Base-by-base conservation (phyloP, 1,140 invertebrate genomes). In the Drosophila repleta region DNA sequence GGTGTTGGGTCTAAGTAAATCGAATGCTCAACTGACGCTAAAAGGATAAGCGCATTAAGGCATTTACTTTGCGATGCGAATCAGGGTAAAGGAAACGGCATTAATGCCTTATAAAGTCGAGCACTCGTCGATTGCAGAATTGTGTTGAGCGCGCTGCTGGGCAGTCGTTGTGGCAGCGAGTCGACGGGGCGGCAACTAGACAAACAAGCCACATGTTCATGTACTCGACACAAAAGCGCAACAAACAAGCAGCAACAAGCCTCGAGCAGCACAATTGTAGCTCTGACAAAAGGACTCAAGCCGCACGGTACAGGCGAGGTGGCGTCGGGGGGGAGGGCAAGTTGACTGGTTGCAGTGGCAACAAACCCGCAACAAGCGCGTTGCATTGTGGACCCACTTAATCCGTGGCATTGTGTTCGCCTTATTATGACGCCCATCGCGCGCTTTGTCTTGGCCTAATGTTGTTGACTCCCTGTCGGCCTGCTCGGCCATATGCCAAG, bases 41-140 rank as follows among this genome's bases (percentile, higher is more conserved):
- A 87, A 88, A 87, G 82, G 82, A 82, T 87, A 87, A 87, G 82
- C 83, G 83, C 83, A 87, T 87, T 87, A 87, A 57, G 49, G 83
- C 75, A 87, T 87, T 87, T 87, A 87, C 83, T 82, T 88, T 88
- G 82, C 71, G 66, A 76, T 82, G 78, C 74, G 82, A 87, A 68
- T 55, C 70, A 32, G 55, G n/a, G 57, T 6, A 49, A 48, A 60
- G 60, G 57, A 41, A 41, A 61, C 65, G 58, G 58, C 78, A 88
- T 81, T 82, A 87, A 72, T 87, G 76, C 57, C 57, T 57, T 75
- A 62, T 64, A 48, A 41, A 72, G 66, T 78, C 43, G 63, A 74
- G 49, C 45, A 48, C 46, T 55, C 43, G 13, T 49, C 56, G 73
- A 69, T 63, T 53, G 52, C 17, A 56, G 15, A 43, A 18, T 55